phyloP scores from a whole-genome alignment of 1,140 invertebrate genomes.

The Aphaenogaster ashmeadi region DNA sequence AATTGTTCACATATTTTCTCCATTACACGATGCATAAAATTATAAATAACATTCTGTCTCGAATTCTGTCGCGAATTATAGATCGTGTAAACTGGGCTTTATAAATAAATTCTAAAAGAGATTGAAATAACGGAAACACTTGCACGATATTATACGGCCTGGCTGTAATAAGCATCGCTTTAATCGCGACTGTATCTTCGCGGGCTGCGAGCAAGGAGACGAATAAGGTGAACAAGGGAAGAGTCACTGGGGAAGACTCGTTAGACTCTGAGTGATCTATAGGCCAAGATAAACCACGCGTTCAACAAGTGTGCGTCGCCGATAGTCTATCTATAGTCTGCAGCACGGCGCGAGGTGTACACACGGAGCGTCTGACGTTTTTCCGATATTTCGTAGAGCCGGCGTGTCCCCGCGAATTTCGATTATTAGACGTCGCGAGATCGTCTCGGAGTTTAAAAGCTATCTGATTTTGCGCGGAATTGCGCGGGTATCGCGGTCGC shows the following conservation, averaged over 20 bases:
- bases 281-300: slow-evolving; percentile 86
- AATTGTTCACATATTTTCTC: too few species aligned
- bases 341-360: slow-evolving; percentile 3
- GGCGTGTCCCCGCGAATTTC: neutral
- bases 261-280: slow-evolving; percentile 84
- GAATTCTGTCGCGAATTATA: too few species aligned
- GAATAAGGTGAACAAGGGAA: slow-evolving; percentile 32
- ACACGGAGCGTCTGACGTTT: slow-evolving; percentile 18
- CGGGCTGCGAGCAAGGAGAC: slow-evolving; percentile 18
- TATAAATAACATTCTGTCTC: too few species aligned
- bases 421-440: slow-evolving; percentile 6
- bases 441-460: neutral
- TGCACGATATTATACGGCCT: slow-evolving; percentile 28
- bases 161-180: neutral
- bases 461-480: slow-evolving; percentile 1
- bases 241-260: slow-evolving; percentile 62
- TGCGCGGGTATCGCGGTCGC: neutral
- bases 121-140: slow-evolving; percentile 10
- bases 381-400: slow-evolving; percentile 28
- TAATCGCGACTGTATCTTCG: slow-evolving; percentile 16
- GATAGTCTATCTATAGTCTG: slow-evolving; percentile 79
- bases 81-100: too few species aligned
- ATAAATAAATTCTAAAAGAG: neutral
- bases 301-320: slow-evolving; percentile 86
- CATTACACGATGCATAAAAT: too few species aligned